Evolutionary conservation across 2,113 vertebrate genomes (phyloP).

Genomic region (Zeus faber): DNA sequence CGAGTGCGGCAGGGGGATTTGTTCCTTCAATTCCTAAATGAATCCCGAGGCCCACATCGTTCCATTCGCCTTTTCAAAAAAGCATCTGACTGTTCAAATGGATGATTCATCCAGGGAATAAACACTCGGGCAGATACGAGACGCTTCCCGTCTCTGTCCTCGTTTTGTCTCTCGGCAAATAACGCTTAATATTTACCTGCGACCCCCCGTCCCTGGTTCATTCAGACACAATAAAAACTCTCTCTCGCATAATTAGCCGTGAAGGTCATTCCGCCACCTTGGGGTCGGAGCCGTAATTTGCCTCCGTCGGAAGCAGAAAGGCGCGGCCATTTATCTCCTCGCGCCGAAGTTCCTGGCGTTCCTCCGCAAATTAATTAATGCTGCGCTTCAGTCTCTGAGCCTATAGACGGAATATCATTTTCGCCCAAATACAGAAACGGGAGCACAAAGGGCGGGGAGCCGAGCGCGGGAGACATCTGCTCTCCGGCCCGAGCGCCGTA

Average conservation of each 20-base stretch:
- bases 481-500: constrained; percentile 17
- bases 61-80: too few species aligned
- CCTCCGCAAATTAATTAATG: constrained; percentile 51
- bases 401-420: constrained; percentile 39
- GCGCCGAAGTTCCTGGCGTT: constrained; percentile 44
- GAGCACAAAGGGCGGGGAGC: constrained; percentile 21
- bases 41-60: too few species aligned
- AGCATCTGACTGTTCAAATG: too few species aligned
- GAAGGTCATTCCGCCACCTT: constrained; percentile 63
- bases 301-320: constrained; percentile 25
- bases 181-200: constrained; percentile 8
- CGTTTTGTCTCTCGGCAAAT: too few species aligned
- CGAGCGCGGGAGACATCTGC: constrained; percentile 48
- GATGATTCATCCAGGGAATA: too few species aligned
- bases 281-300: constrained; percentile 52
- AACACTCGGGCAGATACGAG: too few species aligned
- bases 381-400: constrained; percentile 30
- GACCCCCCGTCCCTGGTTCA: constrained; percentile 48
- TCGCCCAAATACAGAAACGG: constrained; percentile 22
- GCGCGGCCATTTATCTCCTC: constrained; percentile 54
- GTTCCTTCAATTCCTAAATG: too few species aligned
- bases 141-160: too few species aligned
- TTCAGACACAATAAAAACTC: constrained; percentile 52
- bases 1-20: too few species aligned
- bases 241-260: constrained; percentile 65